Evolutionary conservation across 2,888 invertebrate genomes (phyloP), one percentile per base, ranked within the genome.

Genomic region (Lepidonotus clava): DNA sequence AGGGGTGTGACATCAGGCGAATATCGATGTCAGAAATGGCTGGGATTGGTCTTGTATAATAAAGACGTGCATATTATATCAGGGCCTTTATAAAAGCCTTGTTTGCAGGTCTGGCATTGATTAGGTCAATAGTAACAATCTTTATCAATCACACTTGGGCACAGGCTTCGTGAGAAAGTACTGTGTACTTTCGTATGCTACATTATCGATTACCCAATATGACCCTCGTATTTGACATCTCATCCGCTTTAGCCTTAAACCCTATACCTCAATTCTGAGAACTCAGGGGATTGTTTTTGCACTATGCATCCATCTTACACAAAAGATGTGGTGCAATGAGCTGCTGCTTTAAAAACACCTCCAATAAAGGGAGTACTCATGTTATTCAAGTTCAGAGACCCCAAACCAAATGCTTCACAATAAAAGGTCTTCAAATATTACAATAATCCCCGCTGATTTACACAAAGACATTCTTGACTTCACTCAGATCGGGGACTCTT

Each of bases 51-150:
- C 53, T 8, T n/a, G 21, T n/a, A n/a, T n/a, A 53, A 53, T 53
- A 53, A 53, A 53, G 53, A 53, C 53, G n/a, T 53, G 53, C 53
- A 53, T 53, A 53, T 53, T 53, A 53, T n/a, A 53, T 53, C 53
- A 53, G 53, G 18, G n/a, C 53, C 18, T 6, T 18, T 11, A 11
- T 46, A 6, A 46, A 6, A 6, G 8, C 46, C 18, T 46, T 46
- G 8, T 18, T 18, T 18, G 2, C 53, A 18, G 21, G n/a, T 2
- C 53, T n/a, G 21, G 21, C 53, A 53, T 53, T 53, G 53, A 53
- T 53, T 53, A 53, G 53, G 53, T 53, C 53, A 53, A 53, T 53
- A 53, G 18, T 53, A 53, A 53, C 53, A 53, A 2, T 8, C 53
- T 5, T 53, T 53, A 5, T 4, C 2, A n/a, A n/a, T n/a, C 11